phyloP scores from a whole-genome alignment of 2,888 invertebrate genomes.

The Napeogenes sylphis region DNA sequence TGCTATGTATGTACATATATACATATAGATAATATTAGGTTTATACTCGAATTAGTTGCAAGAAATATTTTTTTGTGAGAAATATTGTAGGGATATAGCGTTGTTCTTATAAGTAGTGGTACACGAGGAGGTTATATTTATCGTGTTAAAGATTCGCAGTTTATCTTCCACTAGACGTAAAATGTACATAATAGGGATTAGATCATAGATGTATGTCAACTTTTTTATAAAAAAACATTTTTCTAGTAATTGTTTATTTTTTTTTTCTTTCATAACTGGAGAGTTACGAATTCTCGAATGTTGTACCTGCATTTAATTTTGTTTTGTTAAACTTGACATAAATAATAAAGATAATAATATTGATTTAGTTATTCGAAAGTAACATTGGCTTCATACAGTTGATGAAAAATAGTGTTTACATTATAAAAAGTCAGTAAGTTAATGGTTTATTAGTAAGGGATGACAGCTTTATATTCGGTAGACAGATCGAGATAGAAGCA shows the following conservation, averaged over 20 bases:
- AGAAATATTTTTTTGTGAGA: constrained; percentile 75
- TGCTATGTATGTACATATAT: constrained; percentile 66
- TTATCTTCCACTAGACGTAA: constrained; percentile 75
- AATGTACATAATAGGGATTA: constrained; percentile 70
- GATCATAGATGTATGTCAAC: constrained; percentile 64
- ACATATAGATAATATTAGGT: constrained; percentile 66
- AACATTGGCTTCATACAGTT: constrained; percentile 55
- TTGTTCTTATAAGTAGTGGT: constrained; percentile 65
- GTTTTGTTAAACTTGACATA: constrained; percentile 75
- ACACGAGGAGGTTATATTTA: constrained; percentile 64
- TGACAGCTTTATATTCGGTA: constrained; percentile 73
- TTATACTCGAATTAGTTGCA: constrained; percentile 77
- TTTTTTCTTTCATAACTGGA: constrained; percentile 61
- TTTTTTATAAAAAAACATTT: constrained; percentile 63
- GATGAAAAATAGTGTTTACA: constrained; percentile 56
- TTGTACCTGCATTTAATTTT: constrained; percentile 78
- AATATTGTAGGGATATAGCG: constrained; percentile 65
- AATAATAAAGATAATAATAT: constrained; percentile 66
- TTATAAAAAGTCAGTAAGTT: constrained; percentile 73
- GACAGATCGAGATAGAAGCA: constrained; percentile 54
- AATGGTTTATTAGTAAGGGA: constrained; percentile 66
- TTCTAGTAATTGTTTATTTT: constrained; percentile 73
- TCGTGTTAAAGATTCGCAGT: constrained; percentile 77
- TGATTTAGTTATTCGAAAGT: constrained; percentile 64
- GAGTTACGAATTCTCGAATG: constrained; percentile 77